phyloP scores from a whole-genome alignment of 1,140 invertebrate species.

The Kradibia gibbosae region DNA sequence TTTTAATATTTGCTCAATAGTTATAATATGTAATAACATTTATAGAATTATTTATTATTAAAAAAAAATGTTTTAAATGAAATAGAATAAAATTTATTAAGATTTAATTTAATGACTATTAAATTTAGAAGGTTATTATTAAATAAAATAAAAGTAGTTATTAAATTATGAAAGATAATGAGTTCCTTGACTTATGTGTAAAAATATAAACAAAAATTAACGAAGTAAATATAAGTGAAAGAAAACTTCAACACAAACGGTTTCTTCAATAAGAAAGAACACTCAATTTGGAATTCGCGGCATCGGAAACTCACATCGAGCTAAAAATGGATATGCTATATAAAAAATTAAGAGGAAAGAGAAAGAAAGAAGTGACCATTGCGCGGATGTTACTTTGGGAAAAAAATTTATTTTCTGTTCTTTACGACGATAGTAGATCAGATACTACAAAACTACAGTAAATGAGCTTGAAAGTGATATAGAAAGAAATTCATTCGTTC shows the following conservation, averaged over 20 bases:
- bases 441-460: slow-evolving; percentile 8
- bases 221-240: background rate
- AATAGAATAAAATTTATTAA: background rate
- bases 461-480: slow-evolving; percentile 18
- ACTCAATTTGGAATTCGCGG: background rate
- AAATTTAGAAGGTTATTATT: background rate
- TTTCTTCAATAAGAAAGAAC: background rate
- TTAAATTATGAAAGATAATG: too few species aligned
- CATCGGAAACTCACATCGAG: slow-evolving; percentile 10
- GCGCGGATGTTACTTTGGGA: slow-evolving; percentile 17
- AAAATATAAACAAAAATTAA: background rate
- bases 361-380: background rate
- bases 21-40: too few species aligned
- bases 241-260: slow-evolving; percentile 6
- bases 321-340: background rate
- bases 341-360: background rate
- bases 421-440: background rate
- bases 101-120: background rate
- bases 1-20: too few species aligned
- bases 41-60: too few species aligned
- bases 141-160: background rate
- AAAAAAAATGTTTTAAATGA: too few species aligned
- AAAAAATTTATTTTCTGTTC: background rate
- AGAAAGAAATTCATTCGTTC: background rate
- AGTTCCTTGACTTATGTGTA: too few species aligned